Evolutionary conservation across 1,140 invertebrate genomes (phyloP), one percentile per base, ranked within the genome.

Genomic region (Drosophila burlai): DNA sequence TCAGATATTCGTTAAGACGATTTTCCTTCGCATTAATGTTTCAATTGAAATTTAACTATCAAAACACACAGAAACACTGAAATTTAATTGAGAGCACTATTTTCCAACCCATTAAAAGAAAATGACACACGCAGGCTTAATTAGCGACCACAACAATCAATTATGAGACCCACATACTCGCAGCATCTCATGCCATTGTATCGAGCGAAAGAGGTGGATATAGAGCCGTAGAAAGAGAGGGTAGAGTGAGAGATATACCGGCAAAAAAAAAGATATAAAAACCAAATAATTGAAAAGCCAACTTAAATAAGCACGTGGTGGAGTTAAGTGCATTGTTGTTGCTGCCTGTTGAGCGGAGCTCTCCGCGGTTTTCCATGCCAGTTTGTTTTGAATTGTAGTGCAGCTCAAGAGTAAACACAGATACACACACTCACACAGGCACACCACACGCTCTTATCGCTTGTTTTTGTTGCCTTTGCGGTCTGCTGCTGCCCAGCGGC

Each of bases 231-330:
- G 18, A 21, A 26, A n/a, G 16, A 52, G 9, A 46, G n/a, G 54
- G n/a, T 46, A n/a, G 8, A n/a, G 4, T 34, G 9, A 13, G 29
- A 4, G 38, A 26, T 29, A 16, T 34, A 67, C 43, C 71, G 71
- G 83, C 80, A 52, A 50, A 29, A 76, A 64, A 77, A 67, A 10
- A n/a, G 2, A 24, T 34, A 24, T 34, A 29, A 68, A 67, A 83
- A 76, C 62, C 64, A 76, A 47, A 47, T 71, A 84, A 89, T 84
- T 84, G 78, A 90, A 78, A 81, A 80, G 71, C 65, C 65, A 76
- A 87, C 67, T 83, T 82, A 76, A 83, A 76, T 73, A 87, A 82
- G 74, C 84, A 90, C 84, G 84, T 89, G 84, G 84, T 85, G 50
- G 81, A 62, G 78, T 69, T 54, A 38, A 71, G 52, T 67, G 63